Percentiles rank a stretch among this genome's conserved stretches.
These are phyloP conservation scores for Mechanitis mazaeus DNA, from an alignment of 2,888 invertebrate species.

Conservation along the genomic window DNA sequence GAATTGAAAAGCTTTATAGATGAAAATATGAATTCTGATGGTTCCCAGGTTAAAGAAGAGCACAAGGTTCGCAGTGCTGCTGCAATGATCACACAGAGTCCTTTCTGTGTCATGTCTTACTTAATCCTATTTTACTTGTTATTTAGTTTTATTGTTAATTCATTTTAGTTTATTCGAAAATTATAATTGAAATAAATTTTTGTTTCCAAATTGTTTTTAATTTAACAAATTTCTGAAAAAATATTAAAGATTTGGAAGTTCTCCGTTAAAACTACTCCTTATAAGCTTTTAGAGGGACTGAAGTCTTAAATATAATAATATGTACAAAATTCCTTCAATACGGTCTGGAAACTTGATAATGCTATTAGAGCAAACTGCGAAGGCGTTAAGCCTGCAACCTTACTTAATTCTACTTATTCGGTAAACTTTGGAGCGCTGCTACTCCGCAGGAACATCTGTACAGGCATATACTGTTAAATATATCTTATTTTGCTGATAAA, in stretches of 20 bases:
- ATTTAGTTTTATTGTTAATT: conserved; percentile 3
- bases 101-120: conserved; percentile 11
- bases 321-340: conserved; percentile 61
- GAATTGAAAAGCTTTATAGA: conserved; percentile 14
- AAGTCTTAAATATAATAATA: conserved; percentile 46
- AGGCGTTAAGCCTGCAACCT: conserved; percentile 70
- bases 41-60: conserved; percentile 28
- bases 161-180: neutral
- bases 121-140: conserved; percentile 14
- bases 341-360: conserved; percentile 75
- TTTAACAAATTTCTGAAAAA: neutral
- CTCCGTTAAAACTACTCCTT: neutral
- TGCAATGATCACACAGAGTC: conserved; percentile 9
- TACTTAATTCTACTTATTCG: conserved; percentile 72
- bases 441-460: conserved; percentile 27
- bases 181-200: conserved; percentile 11
- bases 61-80: conserved; percentile 23
- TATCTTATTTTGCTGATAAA: neutral
- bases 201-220: conserved; percentile 16
- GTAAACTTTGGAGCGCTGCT: conserved; percentile 46
- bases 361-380: conserved; percentile 64
- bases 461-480: conserved; percentile 23
- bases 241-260: no score
- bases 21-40: neutral
- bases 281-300: conserved; percentile 1